Evolutionary conservation across 1,140 invertebrate genomes (phyloP), one percentile per base, ranked within the genome.

Genomic region (Armadillidium nasatum): DNA sequence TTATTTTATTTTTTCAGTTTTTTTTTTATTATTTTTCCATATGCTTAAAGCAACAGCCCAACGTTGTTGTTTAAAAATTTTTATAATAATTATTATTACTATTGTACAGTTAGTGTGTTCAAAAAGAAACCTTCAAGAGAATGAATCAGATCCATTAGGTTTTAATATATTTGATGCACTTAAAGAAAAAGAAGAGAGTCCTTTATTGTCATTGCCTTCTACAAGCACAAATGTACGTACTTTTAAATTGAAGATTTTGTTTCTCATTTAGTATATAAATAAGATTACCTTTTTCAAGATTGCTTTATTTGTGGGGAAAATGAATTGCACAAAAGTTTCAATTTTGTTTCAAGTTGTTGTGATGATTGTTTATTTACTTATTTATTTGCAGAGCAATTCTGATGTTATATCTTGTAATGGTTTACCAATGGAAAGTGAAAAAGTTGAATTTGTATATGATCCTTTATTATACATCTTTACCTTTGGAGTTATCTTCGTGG

Each of bases 401-500:
- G 50, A 60, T 60, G 50, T 60, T 3, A 60, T 60, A 15, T 13
- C 50, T 60, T 60, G 50, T 60, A 60, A 60, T 60, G 50, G 50
- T 13, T 15, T 60, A 60, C 50, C 50, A 60, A 60, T 60, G 50
- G 50, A 60, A 60, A 4, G 50, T 60, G 50, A 60, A 60, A 60
- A 60, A 60, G 50, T 60, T 60, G 50, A 60, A 60, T 60, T 3
- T 60, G 50, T 60, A 15, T 60, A 60, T 60, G 50, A 60, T n/a
- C 19, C 50, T 60, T 60, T 60, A 60, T 60, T 60, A 60, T 19
- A 60, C 50, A 15, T 60, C 50, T 19, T 60, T 60, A 60, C 50
- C 50, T 15, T 15, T 60, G 11, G 50, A 60, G 50, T 1, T 60
- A 15, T 60, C 50, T 60, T 19, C 50, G 3, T 60, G 50, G 50